These are phyloP conservation scores for Homarus americanus DNA, from an alignment of 1,140 invertebrate genomes.

Conservation along the genomic window DNA sequence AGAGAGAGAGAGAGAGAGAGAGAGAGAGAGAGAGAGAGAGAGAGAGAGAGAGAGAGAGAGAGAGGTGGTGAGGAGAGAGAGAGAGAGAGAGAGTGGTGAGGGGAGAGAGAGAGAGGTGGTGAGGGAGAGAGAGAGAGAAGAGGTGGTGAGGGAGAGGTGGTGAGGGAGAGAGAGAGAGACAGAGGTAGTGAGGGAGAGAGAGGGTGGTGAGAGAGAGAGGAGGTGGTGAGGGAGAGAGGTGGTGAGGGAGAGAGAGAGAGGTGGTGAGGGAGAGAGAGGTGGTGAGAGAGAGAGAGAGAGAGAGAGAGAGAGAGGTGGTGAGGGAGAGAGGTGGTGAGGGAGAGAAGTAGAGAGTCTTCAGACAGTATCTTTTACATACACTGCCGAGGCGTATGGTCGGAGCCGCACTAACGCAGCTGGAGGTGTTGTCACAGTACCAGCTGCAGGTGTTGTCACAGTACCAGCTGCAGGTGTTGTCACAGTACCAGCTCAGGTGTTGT, in stretches of 20 bases:
- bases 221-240: background rate
- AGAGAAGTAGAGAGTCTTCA: background rate
- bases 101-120: background rate
- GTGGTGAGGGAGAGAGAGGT: background rate
- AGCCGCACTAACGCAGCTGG: background rate
- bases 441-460: no score
- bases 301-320: background rate
- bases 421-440: no score
- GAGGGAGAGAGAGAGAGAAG: background rate
- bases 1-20: background rate
- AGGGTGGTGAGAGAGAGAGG: background rate
- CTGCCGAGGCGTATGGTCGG: background rate
- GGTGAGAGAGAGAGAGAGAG: constrained; percentile 1
- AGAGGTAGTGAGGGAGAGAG: background rate
- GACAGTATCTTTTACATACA: background rate
- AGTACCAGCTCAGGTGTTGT: no score
- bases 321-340: background rate
- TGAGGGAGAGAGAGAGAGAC: background rate
- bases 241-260: background rate
- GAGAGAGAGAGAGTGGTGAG: background rate
- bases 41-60: background rate
- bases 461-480: background rate
- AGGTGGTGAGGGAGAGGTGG: background rate
- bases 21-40: background rate
- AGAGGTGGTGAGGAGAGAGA: background rate